Conservation (phyloP, 2,113 vertebrate species). For the Atrichornis clamosus region DNA sequence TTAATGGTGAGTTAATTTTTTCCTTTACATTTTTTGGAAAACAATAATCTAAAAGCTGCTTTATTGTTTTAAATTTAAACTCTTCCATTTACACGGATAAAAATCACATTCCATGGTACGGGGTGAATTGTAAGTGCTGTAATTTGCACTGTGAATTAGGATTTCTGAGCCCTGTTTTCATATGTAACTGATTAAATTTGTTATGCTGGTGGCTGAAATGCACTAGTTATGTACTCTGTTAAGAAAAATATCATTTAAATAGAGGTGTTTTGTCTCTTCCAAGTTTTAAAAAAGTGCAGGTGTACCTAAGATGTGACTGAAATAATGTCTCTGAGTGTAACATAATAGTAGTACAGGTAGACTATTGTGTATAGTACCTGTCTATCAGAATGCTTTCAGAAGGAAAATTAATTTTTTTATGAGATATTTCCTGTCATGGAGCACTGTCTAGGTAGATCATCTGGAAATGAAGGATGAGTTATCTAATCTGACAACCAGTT, state of each 20-base stretch:
- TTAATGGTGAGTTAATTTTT: slow-evolving; percentile 76
- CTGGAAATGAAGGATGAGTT: not conserved
- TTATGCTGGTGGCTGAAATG: not conserved
- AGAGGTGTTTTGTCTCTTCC: not conserved
- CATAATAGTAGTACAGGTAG: not conserved
- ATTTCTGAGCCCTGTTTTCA: not conserved
- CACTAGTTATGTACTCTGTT: not conserved
- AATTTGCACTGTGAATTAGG: not conserved
- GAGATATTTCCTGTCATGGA: not conserved
- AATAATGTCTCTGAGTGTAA: not conserved
- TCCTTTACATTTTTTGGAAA: slow-evolving; percentile 54
- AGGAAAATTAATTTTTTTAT: not conserved
- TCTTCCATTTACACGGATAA: not conserved
- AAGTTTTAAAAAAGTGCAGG: not conserved
- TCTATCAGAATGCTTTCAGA: not conserved
- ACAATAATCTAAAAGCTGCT: slow-evolving; percentile 18
- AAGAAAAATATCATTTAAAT: not conserved
- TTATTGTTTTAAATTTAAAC: slow-evolving; percentile 9
- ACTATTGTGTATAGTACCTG: not conserved
- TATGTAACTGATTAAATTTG: not conserved
- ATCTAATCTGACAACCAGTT: not conserved
- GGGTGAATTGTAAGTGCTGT: not conserved
- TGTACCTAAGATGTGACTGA: not conserved
- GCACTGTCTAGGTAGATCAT: not conserved
- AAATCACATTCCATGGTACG: not conserved